A percentile compares a stretch with the other conserved stretches of the same genome.
Conservation (phyloP, 1,140 invertebrate genomes). For the Steinernema feltiae region DNA sequence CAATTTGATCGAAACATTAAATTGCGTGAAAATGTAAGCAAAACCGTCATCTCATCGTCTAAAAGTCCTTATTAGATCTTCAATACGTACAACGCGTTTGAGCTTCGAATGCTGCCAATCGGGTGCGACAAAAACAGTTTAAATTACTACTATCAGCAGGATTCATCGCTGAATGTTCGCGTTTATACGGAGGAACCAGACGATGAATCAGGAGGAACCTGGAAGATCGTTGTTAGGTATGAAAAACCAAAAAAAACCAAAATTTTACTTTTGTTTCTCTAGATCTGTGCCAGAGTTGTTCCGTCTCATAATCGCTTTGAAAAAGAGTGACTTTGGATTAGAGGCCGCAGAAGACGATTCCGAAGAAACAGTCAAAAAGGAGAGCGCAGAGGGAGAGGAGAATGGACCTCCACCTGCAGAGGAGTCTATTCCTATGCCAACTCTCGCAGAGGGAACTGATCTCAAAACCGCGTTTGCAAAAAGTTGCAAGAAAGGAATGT, state of each 20-base stretch:
- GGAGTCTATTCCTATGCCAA: neutral
- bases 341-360: slow-evolving; percentile 18
- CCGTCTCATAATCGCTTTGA: slow-evolving; percentile 69
- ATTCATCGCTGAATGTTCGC: slow-evolving; percentile 78
- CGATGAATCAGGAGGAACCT: slow-evolving; percentile 72
- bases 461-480: neutral
- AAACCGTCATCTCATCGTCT: neutral
- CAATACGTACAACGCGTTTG: slow-evolving; percentile 72
- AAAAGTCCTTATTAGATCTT: slow-evolving; percentile 58
- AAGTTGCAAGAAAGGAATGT: slow-evolving; percentile 32
- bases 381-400: slow-evolving; percentile 57
- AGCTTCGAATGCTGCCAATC: slow-evolving; percentile 76
- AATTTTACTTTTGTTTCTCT: too few species aligned
- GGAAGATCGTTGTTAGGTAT: slow-evolving; percentile 80
- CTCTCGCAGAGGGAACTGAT: slow-evolving; percentile 17
- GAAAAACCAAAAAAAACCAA: too few species aligned
- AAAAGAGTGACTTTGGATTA: slow-evolving; percentile 46
- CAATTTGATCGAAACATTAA: slow-evolving; percentile 89
- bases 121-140: slow-evolving; percentile 81
- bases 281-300: slow-evolving; percentile 67
- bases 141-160: slow-evolving; percentile 85
- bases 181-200: slow-evolving; percentile 89
- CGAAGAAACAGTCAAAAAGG: slow-evolving; percentile 59
- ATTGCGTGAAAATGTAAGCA: slow-evolving; percentile 73
- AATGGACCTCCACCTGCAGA: slow-evolving; percentile 22